Base-by-base conservation (phyloP, 2,113 vertebrate species). In the Ramphastos sulfuratus region DNA sequence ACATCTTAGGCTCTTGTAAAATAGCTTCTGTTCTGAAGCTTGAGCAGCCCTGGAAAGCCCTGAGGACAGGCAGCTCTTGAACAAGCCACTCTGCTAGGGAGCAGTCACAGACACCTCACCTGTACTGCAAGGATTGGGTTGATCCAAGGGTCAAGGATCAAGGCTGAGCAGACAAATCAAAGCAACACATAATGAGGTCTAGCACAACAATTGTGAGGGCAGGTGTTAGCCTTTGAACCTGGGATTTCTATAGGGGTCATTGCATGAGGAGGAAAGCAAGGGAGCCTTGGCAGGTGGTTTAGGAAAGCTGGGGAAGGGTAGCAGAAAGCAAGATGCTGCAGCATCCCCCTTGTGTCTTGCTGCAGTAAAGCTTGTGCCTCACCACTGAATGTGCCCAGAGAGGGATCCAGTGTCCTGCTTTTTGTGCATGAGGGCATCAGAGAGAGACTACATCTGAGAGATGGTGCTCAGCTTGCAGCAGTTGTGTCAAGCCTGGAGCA, bases 361-460 rank as follows among this genome's bases (percentile, higher is more conserved):
- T 77, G 13, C 59, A 48, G 1, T 10, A 6, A 46, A 77, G 52
- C 77, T 0, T 0, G 0, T 72, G 48, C 31, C 35, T 55, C n/a
- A 56, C 5, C 1, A 3, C 14, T 67, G 58, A 46, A 18, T 1
- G 0, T 78, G 75, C 71, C 48, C 56, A 14, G 27, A 27, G 56
- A 55, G 27, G 30, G 27, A 4, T 75, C 50, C 39, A 37, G 42
- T 4, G 44, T 42, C 74, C 24, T 74, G 46, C 30, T 86, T 14
- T 31, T 30, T 2, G 2, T 59, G 33, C 15, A 0, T 7, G 71
- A 61, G 25, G 48, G 44, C 0, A 1, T 4, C 20, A 59, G 82
- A 37, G 39, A 82, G 30, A 66, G 44, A 60, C 46, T 80, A 58
- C 4, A 1, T 30, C 55, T 72, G 31, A 59, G 85, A 82, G 64